A percentile compares a stretch with the other conserved stretches of the same genome.
phyloP scores from a whole-genome alignment of 53 echinoderm and acorn worm species.

The Echinarachnius parma region DNA sequence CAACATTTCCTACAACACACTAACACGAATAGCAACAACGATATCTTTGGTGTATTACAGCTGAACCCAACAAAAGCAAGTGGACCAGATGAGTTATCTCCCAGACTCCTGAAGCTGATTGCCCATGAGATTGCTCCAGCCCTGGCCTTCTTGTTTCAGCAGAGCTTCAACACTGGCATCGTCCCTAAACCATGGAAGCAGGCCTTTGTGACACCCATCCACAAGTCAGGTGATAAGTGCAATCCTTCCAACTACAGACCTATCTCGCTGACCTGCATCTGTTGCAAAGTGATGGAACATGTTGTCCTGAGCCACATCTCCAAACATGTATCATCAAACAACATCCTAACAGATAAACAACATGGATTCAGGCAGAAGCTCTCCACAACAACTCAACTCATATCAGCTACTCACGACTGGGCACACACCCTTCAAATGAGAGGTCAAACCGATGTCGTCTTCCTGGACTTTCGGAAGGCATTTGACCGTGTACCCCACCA shows the following conservation, averaged over 20 bases:
- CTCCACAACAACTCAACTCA: conserved; percentile 24
- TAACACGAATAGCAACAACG: no score
- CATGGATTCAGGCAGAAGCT: conserved; percentile 31
- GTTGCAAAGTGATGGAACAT: no score
- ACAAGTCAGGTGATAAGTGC: not conserved
- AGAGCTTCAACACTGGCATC: conserved; percentile 8
- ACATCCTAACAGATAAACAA: conserved; percentile 29
- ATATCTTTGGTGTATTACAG: no score
- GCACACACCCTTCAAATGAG: conserved; percentile 10
- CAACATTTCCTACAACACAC: no score
- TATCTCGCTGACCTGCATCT: no score
- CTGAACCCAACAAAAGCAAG: conserved; percentile 15
- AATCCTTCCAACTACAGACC: no score
- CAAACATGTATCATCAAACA: not conserved
- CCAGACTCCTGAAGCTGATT: conserved; percentile 18
- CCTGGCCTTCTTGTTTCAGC: conserved; percentile 19
- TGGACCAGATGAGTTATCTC: conserved; percentile 30
- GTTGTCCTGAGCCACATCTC: not conserved
- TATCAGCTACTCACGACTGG: conserved; percentile 20
- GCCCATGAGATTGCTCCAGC: conserved; percentile 22
- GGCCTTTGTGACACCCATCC: conserved; percentile 18
- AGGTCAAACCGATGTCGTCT: no score
- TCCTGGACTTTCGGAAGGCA: no score
- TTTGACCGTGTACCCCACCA: conserved; percentile 5
- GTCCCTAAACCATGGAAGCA: conserved; percentile 23